Conservation (phyloP, 1,140 invertebrate species). For the Drosophila kanapiae region DNA sequence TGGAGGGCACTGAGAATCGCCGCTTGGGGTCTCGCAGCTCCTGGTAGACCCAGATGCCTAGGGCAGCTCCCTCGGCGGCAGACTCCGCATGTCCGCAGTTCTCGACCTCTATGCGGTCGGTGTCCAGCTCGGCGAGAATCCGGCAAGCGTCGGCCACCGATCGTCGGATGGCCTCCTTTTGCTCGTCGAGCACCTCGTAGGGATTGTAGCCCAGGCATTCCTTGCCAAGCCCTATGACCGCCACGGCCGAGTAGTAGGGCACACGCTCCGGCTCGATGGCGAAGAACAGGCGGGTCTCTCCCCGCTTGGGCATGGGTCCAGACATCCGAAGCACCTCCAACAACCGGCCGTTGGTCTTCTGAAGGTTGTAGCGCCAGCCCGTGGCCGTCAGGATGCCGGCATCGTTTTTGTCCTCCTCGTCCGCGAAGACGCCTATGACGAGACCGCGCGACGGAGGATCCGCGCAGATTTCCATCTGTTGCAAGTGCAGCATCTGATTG, state of each 20-base stretch:
- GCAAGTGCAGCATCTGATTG: slow-evolving; percentile 77
- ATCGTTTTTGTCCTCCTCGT: slow-evolving; percentile 79
- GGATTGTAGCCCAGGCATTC: slow-evolving; percentile 87
- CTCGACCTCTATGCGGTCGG: slow-evolving; percentile 89
- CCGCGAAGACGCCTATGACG: slow-evolving; percentile 79
- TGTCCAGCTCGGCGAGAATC: slow-evolving; percentile 84
- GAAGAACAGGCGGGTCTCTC: slow-evolving; percentile 74
- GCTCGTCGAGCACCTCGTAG: slow-evolving; percentile 89
- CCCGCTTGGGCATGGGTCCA: slow-evolving; percentile 79
- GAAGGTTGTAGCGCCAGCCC: slow-evolving; percentile 77
- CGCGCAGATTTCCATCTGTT: slow-evolving; percentile 80
- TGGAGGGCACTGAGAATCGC: slow-evolving; percentile 61
- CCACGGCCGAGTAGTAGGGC: slow-evolving; percentile 87
- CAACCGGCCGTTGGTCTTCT: slow-evolving; percentile 77
- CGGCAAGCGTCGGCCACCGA: slow-evolving; percentile 89
- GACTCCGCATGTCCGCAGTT: slow-evolving; percentile 90
- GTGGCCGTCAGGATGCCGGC: slow-evolving; percentile 74
- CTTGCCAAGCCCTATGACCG: slow-evolving; percentile 90
- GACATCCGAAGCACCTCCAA: slow-evolving; percentile 79
- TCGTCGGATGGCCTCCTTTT: slow-evolving; percentile 89
- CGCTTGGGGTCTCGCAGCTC: slow-evolving; percentile 78
- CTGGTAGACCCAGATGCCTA: slow-evolving; percentile 86
- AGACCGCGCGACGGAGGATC: slow-evolving; percentile 79
- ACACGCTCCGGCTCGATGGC: slow-evolving; percentile 85
- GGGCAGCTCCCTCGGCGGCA: slow-evolving; percentile 90